Evolutionary conservation across 2,113 vertebrate species (phyloP).

Genomic region (Aspiorhynchus laticeps): DNA sequence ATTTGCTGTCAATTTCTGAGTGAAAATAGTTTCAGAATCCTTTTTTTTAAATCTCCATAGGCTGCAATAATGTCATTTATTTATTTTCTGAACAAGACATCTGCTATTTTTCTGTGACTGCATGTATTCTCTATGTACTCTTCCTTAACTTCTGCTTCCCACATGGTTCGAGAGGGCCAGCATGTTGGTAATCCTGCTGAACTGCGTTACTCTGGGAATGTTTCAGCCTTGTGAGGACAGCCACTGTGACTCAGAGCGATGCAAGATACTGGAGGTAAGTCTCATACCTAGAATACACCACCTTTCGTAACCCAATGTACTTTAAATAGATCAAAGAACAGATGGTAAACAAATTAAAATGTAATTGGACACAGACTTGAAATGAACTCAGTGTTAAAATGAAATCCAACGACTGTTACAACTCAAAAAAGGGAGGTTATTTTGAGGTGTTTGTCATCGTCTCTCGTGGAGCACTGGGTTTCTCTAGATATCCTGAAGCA

Average conservation of each 20-base stretch:
- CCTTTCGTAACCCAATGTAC: not conserved
- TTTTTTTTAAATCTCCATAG: not conserved
- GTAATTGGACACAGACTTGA: constrained; percentile 18
- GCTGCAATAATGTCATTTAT: constrained; percentile 7
- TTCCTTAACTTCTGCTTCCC: constrained; percentile 81
- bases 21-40: not conserved
- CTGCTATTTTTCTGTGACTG: not conserved
- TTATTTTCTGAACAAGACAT: not conserved
- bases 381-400: not conserved
- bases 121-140: constrained; percentile 10
- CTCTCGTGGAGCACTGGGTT: constrained; percentile 30
- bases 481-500: constrained; percentile 49
- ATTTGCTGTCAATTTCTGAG: not conserved
- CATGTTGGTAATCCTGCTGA: constrained; percentile 98
- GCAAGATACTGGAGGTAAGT: constrained; percentile 92
- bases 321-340: constrained; percentile 7
- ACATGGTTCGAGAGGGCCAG: constrained; percentile 98
- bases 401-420: not conserved
- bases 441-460: not conserved
- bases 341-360: not conserved
- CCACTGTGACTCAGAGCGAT: constrained; percentile 88
- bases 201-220: constrained; percentile 98
- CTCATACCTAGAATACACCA: not conserved
- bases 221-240: constrained; percentile 97
- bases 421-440: not conserved